Evolutionary conservation across 1,140 invertebrate genomes (phyloP), one percentile per base, ranked within the genome.

Genomic region (Caerostris extrusa): DNA sequence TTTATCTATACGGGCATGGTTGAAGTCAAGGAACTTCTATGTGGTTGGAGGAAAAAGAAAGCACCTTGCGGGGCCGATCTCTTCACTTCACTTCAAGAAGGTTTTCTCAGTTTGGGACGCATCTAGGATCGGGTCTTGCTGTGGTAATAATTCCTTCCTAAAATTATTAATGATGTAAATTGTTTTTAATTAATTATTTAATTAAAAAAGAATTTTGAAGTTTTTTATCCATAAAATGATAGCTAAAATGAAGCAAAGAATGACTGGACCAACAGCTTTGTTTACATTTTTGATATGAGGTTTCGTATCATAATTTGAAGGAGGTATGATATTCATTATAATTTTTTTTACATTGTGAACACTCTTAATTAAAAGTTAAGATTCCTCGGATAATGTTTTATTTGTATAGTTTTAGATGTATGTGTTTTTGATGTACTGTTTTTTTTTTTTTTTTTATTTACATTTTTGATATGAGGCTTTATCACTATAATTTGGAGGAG

Each of bases 21-120:
- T 61, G 58, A 64, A 83, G 90, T 91, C 90, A 91, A 91, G 58
- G 77, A 91, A 91, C 90, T 91, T 14, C 14, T 14, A n/a, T 53
- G 71, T 77, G 71, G 71, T 57, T 69, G 69, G 89, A 90, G 56
- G 69, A 77, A 77, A 77, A 77, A 12, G 71, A 34, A 90, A 81
- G 71, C 69, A 90, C 89, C 89, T 81, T 81, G n/a, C 89, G 8
- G 55, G 81, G 4, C 8, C 55, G 50, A 57, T 85, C 57, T 55
- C 19, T 85, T 85, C 57, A 85, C 55, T 85, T 85, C 57, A 56
- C 57, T 56, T 85, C 55, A 85, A 57, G 82, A 17, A 57, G 82
- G 82, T 17, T 17, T 55, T n/a, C 55, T 14, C 55, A 58, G 82
- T 85, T 85, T 57, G 82, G 82, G 17, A 57, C 34, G 19, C 7